phyloP scores from a whole-genome alignment of 2,797 vertebrate genomes.

The Toxotes lorentzi region DNA sequence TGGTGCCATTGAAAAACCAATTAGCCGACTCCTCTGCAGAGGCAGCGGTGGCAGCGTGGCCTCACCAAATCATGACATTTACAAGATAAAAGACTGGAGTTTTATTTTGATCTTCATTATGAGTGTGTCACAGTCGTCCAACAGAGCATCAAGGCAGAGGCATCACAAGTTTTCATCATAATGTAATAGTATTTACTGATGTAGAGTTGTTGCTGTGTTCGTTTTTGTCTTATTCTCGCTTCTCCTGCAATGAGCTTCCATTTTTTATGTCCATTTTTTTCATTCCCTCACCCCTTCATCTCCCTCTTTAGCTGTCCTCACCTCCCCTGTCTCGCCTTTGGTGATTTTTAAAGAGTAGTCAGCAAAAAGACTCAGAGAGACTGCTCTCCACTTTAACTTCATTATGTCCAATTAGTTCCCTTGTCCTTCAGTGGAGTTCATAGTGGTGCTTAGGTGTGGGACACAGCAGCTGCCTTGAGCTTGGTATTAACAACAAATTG shows the following conservation, averaged over 20 bases:
- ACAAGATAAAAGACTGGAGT: not conserved
- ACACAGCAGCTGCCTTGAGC: not conserved
- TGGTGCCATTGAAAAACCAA: not conserved
- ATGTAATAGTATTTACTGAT: not conserved
- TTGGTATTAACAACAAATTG: not conserved
- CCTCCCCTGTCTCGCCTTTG: constrained; percentile 37
- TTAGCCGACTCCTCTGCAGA: not conserved
- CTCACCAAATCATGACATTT: no score
- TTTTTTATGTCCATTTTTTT: no score
- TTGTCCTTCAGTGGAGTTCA: constrained; percentile 57
- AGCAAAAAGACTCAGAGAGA: constrained; percentile 49
- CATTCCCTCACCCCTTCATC: not conserved
- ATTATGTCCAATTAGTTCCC: constrained; percentile 61
- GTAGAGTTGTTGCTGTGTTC: not conserved
- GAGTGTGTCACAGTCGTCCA: not conserved
- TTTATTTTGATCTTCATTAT: not conserved
- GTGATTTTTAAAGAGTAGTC: constrained; percentile 42
- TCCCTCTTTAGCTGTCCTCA: constrained; percentile 14
- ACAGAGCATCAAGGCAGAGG: not conserved
- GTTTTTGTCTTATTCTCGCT: not conserved
- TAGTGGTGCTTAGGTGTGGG: constrained; percentile 13
- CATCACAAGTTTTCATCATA: not conserved
- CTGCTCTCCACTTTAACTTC: constrained; percentile 46
- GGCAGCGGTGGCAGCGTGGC: no score
- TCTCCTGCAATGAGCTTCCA: not conserved